These are phyloP conservation scores for Bacillus rossius DNA, from an alignment of 1,140 invertebrate species.

Conservation along the genomic window DNA sequence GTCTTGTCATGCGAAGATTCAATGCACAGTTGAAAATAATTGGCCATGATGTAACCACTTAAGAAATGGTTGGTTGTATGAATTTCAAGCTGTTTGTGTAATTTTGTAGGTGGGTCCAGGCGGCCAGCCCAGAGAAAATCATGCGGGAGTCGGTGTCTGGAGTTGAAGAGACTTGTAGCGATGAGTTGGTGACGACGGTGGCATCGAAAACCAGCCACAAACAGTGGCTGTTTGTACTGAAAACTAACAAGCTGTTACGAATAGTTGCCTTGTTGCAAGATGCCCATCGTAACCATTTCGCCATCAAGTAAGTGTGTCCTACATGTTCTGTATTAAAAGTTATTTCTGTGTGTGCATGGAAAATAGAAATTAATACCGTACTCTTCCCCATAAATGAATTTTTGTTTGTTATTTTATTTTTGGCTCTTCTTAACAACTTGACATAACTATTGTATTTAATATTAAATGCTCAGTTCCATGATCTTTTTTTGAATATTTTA, in stretches of 20 bases:
- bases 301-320: conserved; percentile 46
- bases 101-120: conserved; percentile 46
- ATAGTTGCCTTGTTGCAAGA: conserved; percentile 67
- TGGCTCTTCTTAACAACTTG: too few species aligned
- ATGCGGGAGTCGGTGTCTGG: conserved; percentile 53
- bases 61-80: too few species aligned
- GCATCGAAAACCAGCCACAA: conserved; percentile 59
- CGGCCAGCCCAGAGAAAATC: conserved; percentile 49
- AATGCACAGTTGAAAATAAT: too few species aligned
- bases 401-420: too few species aligned
- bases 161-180: conserved; percentile 54
- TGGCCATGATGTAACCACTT: too few species aligned
- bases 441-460: too few species aligned
- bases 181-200: conserved; percentile 55
- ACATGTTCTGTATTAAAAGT: neutral
- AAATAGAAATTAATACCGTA: too few species aligned
- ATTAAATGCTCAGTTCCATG: too few species aligned
- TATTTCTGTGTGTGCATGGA: too few species aligned
- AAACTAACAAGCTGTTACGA: conserved; percentile 40
- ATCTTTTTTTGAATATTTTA: too few species aligned
- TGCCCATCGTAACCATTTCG: conserved; percentile 65
- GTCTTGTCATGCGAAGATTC: too few species aligned
- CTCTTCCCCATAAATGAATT: too few species aligned
- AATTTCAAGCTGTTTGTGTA: neutral
- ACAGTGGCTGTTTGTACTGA: conserved; percentile 61